Evolutionary conservation across 92 coral and sea anemone species (phyloP), one percentile per base, ranked within the genome.

Genomic region (Epizoanthus ramosus): DNA sequence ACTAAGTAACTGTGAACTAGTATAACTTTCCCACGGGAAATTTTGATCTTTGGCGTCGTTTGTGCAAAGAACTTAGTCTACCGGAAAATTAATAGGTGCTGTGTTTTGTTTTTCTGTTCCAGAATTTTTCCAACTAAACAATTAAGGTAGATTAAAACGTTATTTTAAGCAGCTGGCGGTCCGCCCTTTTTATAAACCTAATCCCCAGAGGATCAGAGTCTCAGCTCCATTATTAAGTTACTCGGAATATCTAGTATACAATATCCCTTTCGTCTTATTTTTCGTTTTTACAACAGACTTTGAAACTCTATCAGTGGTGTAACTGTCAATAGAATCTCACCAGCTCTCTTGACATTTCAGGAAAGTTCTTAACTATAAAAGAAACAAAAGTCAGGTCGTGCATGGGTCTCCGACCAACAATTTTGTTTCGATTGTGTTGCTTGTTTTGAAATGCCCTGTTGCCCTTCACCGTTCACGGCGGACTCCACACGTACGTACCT

Each of bases 11-110:
- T 9, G 16, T 22, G 57, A 19, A 18, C 6, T 14, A 12, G 18
- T 1, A 23, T 31, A 24, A 73, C 25, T 73, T 73, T 73, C 79
- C 79, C 79, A 52, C 79, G 79, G 79, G 63, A 73, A 73, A 73
- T 22, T 53, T 73, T 5, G 18, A 22, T 13, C 21, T 33, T 14
- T 73, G 35, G 41, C 79, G 22, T 73, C 39, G 39, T 61, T 73
- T 15, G 39, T 24, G 61, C 43, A 22, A 33, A 24, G 31, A 72
- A 53, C 79, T 17, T 74, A 74, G 35, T 31, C 79, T 74, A 50
- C 79, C 24, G 63, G 24, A 56, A 23, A 74, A 23, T 74, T 74
- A 54, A 74, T 53, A 57, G 56, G 28, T 17, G 8, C 18, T 31
- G 21, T n/a, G 79, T 73, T 74, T 74, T 53, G 79, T 74, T 74